Conservation (phyloP, 2,113 vertebrate genomes). For the Suncus etruscus region DNA sequence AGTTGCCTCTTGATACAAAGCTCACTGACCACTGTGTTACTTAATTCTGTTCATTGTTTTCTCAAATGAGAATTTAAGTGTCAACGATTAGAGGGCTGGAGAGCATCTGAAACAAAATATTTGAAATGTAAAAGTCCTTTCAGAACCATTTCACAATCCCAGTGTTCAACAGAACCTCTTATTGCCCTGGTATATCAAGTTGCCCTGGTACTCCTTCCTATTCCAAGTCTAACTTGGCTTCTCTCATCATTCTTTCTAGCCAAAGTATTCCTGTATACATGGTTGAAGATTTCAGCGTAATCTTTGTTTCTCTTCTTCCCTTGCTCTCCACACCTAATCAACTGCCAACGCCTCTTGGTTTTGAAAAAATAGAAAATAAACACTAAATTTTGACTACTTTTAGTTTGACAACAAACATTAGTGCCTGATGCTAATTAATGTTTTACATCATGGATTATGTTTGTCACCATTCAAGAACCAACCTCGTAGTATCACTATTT, state of each 20-base stretch:
- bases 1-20: neutral
- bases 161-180: neutral
- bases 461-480: neutral
- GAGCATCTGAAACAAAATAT: conserved; percentile 27
- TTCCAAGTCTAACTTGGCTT: neutral
- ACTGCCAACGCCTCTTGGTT: neutral
- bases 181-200: neutral
- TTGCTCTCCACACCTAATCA: neutral
- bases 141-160: neutral
- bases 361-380: neutral
- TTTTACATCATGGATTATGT: accelerated
- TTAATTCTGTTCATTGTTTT: conserved; percentile 30
- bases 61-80: conserved; percentile 42
- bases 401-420: neutral
- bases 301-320: neutral
- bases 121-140: conserved; percentile 5
- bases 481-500: accelerated
- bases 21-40: neutral
- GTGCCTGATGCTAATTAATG: accelerated
- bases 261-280: neutral
- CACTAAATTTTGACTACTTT: neutral
- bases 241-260: neutral
- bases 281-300: neutral
- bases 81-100: neutral
- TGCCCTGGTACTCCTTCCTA: neutral